Evolutionary conservation across 37 sponge, comb jelly and placozoan species (phyloP), one percentile per base, ranked within the genome.

Genomic region (Petrosia ficiformis): DNA sequence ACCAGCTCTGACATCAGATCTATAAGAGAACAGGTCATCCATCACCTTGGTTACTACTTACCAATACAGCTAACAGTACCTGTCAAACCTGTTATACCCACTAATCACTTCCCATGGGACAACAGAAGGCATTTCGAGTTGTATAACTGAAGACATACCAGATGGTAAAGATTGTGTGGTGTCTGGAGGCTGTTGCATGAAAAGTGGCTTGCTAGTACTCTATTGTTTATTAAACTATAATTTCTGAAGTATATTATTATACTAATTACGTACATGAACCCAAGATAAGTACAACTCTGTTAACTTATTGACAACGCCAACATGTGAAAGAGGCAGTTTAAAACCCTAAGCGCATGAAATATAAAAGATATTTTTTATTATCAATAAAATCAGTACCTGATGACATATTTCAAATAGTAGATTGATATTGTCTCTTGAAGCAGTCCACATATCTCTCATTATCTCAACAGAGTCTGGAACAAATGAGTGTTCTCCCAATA

Each of bases 341-440:
- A 91, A 87, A 3, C 80, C 84, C 68, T 80, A n/a, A 48, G 36
- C 10, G 41, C n/a, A n/a, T n/a, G n/a, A n/a, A 22, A 8, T n/a
- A 28, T 36, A 25, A 5, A 57, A 73, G 24, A 35, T 73, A 36
- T 10, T 21, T 8, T 59, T 34, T 28, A 36, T 57, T 36, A 73
- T 19, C n/a, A 73, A 21, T 21, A 32, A 22, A n/a, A n/a, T n/a
- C n/a, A n/a, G n/a, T n/a, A 77, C 85, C 71, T 89, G 89, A 4
- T 83, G 73, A 44, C 72, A 86, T 11, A 95, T 80, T 71, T 91
- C 89, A 38, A 85, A 71, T 30, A 95, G 75, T 69, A 95, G 44
- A 59, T 65, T 88, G 48, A 95, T 71, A 40, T 95, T 95, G 74
- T 88, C 96, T 16, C 82, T 35, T 4, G 83, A 69, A n/a, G 87